Evolutionary conservation across 2,797 vertebrate species (phyloP).

Genomic region (Danio choprae): DNA sequence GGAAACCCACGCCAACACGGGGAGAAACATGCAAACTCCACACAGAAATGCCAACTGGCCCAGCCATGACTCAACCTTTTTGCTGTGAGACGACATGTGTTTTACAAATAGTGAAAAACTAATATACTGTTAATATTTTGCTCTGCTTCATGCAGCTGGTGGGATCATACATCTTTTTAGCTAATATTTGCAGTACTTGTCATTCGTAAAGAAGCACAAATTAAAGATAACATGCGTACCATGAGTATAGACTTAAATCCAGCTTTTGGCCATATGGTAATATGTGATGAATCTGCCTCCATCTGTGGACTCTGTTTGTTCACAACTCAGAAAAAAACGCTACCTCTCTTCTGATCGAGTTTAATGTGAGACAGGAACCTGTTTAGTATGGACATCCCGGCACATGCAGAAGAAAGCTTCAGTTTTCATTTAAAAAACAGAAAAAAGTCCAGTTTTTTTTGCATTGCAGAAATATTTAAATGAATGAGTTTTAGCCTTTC

Average conservation of each 20-base stretch:
- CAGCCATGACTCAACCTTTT: too few relatives aligned
- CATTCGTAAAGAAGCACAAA: background rate
- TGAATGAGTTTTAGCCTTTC: conserved; percentile 30
- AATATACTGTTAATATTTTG: background rate
- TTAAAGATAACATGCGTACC: background rate
- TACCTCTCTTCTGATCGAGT: conserved; percentile 4
- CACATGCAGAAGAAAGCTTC: conserved; percentile 15
- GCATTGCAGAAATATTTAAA: conserved; percentile 43
- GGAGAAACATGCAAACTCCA: too few relatives aligned
- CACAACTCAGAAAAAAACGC: conserved; percentile 7
- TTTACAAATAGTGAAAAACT: background rate
- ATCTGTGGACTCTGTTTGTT: conserved; percentile 41
- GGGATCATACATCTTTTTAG: background rate
- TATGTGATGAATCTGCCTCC: background rate
- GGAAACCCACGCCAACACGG: too few relatives aligned
- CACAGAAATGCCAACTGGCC: too few relatives aligned
- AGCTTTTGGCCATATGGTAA: background rate
- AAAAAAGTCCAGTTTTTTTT: background rate
- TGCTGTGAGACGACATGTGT: too few relatives aligned
- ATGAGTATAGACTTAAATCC: background rate
- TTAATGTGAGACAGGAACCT: conserved; percentile 31
- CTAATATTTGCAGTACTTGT: background rate
- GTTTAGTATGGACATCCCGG: conserved; percentile 31
- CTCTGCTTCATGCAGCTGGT: background rate
- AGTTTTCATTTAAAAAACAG: conserved; percentile 13